phyloP scores from a whole-genome alignment of 1,140 invertebrate species.

The Euwallacea similis region DNA sequence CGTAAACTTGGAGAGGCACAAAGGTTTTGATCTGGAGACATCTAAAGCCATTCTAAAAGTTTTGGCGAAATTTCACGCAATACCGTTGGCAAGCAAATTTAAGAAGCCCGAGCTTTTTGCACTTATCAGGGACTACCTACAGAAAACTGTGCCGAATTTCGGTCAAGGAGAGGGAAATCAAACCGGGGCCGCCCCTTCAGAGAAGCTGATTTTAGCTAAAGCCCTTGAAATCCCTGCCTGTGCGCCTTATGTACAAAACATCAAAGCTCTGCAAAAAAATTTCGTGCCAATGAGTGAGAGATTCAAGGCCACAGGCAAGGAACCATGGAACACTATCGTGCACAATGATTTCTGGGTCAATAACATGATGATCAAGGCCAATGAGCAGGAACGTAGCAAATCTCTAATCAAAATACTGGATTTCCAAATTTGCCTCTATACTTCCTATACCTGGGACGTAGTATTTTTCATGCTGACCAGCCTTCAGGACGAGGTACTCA shows the following conservation, averaged over 20 bases:
- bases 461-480: slow-evolving; percentile 62
- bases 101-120: slow-evolving; percentile 57
- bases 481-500: slow-evolving; percentile 51
- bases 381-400: slow-evolving; percentile 47
- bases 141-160: not conserved
- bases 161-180: not conserved
- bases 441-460: slow-evolving; percentile 59
- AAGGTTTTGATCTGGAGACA: slow-evolving; percentile 57
- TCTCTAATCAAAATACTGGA: slow-evolving; percentile 61
- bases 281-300: not conserved
- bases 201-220: not conserved
- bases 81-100: slow-evolving; percentile 59
- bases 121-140: slow-evolving; percentile 51
- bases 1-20: slow-evolving; percentile 54
- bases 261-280: slow-evolving; percentile 3
- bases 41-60: slow-evolving; percentile 55
- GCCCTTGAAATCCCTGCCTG: not conserved
- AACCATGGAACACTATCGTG: slow-evolving; percentile 57
- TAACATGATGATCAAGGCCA: slow-evolving; percentile 57
- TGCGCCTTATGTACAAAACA: not conserved
- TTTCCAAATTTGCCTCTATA: slow-evolving; percentile 62
- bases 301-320: slow-evolving; percentile 5
- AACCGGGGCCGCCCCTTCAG: not conserved
- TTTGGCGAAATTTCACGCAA: slow-evolving; percentile 61
- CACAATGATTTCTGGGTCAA: slow-evolving; percentile 67